Evolutionary conservation across 2,113 vertebrate genomes (phyloP).

Genomic region (Pangasianodon gigas): DNA sequence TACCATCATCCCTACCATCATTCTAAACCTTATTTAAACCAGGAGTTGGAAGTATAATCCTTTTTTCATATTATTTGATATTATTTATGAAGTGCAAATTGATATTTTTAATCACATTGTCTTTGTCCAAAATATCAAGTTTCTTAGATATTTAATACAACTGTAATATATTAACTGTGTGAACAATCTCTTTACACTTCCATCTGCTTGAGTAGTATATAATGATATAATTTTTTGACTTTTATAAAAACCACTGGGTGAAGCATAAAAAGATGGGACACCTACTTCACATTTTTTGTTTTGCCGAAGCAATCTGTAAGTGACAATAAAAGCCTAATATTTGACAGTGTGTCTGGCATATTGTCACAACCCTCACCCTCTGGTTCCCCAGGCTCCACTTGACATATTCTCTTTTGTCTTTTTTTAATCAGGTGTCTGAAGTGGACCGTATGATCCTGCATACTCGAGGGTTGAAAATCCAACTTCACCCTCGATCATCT

Average conservation of each 20-base stretch:
- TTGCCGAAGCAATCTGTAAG: background rate
- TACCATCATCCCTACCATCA: background rate
- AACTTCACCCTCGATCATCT: background rate
- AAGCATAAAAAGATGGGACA: background rate
- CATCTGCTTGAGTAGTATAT: too few relatives aligned
- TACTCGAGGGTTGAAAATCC: background rate
- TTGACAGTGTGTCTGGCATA: too few relatives aligned
- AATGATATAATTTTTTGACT: too few relatives aligned
- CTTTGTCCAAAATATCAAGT: too few relatives aligned
- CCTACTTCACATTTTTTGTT: background rate
- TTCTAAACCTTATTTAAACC: background rate
- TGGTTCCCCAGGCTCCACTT: background rate
- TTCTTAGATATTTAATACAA: too few relatives aligned
- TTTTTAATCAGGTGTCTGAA: conserved; percentile 58
- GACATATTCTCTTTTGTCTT: background rate
- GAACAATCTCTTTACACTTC: too few relatives aligned
- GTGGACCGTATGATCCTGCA: conserved; percentile 57
- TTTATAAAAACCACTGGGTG: background rate
- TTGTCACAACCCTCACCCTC: background rate
- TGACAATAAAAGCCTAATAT: too few relatives aligned
- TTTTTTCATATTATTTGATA: background rate
- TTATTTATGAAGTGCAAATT: too few relatives aligned
- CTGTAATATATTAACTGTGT: too few relatives aligned
- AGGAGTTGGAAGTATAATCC: background rate
- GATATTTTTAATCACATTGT: too few relatives aligned